A percentile compares a stretch with the other conserved stretches of the same genome.
phyloP scores from a whole-genome alignment of 2,113 vertebrate genomes.

The Lampris incognitus region DNA sequence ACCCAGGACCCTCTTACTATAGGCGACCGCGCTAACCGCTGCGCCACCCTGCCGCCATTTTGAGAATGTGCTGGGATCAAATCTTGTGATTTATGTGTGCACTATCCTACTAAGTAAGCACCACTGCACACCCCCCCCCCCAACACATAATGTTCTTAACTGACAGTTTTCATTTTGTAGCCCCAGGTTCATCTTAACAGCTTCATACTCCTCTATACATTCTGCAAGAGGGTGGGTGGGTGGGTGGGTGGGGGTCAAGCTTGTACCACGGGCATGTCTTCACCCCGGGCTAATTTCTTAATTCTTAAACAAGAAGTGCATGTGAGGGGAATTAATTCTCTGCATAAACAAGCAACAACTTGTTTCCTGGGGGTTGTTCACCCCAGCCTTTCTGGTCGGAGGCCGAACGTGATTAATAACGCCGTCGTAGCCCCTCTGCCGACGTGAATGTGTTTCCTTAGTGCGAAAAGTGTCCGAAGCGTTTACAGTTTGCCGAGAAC shows the following conservation, averaged over 20 bases:
- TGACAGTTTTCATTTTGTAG: constrained; percentile 14
- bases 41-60: no score
- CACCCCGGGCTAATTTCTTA: constrained; percentile 62
- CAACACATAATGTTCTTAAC: no score
- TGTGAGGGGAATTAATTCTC: constrained; percentile 71
- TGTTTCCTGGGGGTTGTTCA: constrained; percentile 62
- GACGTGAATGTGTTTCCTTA: constrained; percentile 15
- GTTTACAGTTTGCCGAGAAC: constrained; percentile 24
- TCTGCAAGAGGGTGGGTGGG: constrained; percentile 29
- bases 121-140: no score
- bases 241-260: constrained; percentile 36
- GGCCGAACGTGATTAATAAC: constrained; percentile 71
- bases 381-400: constrained; percentile 20
- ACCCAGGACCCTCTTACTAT: no score
- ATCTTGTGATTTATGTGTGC: no score
- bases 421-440: constrained; percentile 52
- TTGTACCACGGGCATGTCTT: constrained; percentile 26
- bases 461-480: background rate
- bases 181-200: constrained; percentile 9
- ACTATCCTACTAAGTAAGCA: no score
- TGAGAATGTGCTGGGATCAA: no score
- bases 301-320: constrained; percentile 72
- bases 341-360: constrained; percentile 69
- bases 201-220: constrained; percentile 12
- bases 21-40: no score